Conservation (phyloP, 2,113 vertebrate species). For the Pholis gunnellus region DNA sequence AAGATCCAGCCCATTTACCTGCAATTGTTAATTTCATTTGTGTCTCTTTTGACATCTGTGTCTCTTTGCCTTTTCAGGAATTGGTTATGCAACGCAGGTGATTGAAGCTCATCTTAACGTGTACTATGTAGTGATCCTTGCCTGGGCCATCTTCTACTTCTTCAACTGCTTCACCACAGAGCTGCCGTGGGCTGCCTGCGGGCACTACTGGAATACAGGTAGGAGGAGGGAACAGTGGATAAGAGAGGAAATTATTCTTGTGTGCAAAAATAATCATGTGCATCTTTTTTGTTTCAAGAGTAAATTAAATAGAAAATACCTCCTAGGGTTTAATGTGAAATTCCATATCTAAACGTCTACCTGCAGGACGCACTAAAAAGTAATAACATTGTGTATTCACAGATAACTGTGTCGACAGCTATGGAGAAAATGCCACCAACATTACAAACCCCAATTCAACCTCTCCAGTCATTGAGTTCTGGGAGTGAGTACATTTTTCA, state of each 20-base stretch:
- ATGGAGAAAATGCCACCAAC: slow-evolving; percentile 93
- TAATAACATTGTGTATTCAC: slow-evolving; percentile 50
- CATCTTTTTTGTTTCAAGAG: slow-evolving; percentile 5
- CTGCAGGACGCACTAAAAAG: neutral
- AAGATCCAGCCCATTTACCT: neutral
- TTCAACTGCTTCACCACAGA: slow-evolving; percentile 98
- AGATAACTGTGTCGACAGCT: slow-evolving; percentile 96
- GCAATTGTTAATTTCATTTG: neutral
- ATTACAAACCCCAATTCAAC: slow-evolving; percentile 92
- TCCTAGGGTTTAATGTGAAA: neutral
- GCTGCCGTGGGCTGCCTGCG: slow-evolving; percentile 96
- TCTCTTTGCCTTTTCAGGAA: slow-evolving; percentile 83
- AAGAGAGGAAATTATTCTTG: too few species aligned
- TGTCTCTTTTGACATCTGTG: neutral
- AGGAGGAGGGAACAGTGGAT: slow-evolving; percentile 36
- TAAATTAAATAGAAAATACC: neutral
- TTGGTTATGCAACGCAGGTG: slow-evolving; percentile 98
- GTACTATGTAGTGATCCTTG: slow-evolving; percentile 97
- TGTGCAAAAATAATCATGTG: neutral
- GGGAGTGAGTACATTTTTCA: slow-evolving; percentile 93
- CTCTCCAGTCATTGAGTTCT: slow-evolving; percentile 98
- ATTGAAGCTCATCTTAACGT: slow-evolving; percentile 97
- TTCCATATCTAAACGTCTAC: neutral
- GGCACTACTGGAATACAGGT: slow-evolving; percentile 99
- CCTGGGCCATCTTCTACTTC: slow-evolving; percentile 99